Evolutionary conservation across 2,797 vertebrate species (phyloP).

Genomic region (Cygnus olor): DNA sequence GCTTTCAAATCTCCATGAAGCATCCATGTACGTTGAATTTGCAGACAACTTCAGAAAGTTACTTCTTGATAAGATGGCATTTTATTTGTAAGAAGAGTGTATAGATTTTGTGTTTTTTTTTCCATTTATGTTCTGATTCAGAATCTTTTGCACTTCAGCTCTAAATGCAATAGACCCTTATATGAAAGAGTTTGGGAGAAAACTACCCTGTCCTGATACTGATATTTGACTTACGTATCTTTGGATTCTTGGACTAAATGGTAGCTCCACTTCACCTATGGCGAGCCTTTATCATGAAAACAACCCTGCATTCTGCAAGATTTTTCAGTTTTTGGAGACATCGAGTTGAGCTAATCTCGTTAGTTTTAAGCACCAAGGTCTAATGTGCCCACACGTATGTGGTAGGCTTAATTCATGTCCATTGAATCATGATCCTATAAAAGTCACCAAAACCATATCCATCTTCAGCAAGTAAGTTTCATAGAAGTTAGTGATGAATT

Average conservation of each 20-base stretch:
- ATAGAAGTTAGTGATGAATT: neutral
- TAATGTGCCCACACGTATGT: neutral
- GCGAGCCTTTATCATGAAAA: neutral
- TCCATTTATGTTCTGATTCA: neutral
- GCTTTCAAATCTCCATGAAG: slow-evolving; percentile 94
- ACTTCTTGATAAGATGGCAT: neutral
- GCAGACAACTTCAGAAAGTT: neutral
- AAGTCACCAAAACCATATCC: neutral
- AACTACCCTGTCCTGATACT: neutral
- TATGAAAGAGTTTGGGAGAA: neutral
- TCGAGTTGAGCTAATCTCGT: neutral
- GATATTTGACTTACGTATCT: neutral
- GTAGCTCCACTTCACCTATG: neutral
- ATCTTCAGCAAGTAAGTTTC: neutral
- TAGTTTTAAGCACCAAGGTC: neutral
- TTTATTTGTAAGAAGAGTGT: neutral
- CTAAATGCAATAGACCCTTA: neutral
- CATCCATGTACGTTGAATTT: slow-evolving; percentile 85
- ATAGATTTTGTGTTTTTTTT: neutral
- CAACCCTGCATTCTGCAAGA: neutral
- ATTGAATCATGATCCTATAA: neutral
- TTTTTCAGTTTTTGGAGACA: neutral
- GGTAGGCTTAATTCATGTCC: neutral
- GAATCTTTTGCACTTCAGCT: neutral
- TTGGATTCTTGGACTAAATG: neutral